Conservation (phyloP, 2,888 invertebrate genomes). For the Lacanobia wlatinum region DNA sequence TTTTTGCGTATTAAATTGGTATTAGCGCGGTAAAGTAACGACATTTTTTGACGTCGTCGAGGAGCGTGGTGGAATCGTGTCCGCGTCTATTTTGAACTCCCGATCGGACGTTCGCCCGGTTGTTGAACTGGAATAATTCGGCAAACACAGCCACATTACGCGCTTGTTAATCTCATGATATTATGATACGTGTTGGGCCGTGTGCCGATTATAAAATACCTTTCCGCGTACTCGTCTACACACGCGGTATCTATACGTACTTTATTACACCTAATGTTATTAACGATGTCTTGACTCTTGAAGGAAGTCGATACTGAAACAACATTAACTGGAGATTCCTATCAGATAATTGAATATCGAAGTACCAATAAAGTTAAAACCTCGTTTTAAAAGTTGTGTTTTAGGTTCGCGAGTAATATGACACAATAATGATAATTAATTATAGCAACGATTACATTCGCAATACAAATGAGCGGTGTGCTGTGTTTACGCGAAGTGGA, state of each 20-base stretch:
- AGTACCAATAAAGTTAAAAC: slow-evolving; percentile 52
- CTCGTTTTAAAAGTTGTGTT: slow-evolving; percentile 67
- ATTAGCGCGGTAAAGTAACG: slow-evolving; percentile 42
- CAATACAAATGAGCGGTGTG: slow-evolving; percentile 80
- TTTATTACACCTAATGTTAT: slow-evolving; percentile 50
- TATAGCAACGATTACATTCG: slow-evolving; percentile 81
- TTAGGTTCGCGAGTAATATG: slow-evolving; percentile 66
- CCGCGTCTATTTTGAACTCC: slow-evolving; percentile 89
- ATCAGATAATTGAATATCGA: slow-evolving; percentile 64
- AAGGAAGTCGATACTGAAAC: slow-evolving; percentile 60
- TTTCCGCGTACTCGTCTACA: slow-evolving; percentile 60
- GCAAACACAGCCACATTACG: slow-evolving; percentile 88
- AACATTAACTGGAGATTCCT: slow-evolving; percentile 56
- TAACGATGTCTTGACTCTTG: slow-evolving; percentile 51
- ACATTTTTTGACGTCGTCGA: slow-evolving; percentile 78
- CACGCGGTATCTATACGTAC: slow-evolving; percentile 29
- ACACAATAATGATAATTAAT: slow-evolving; percentile 80
- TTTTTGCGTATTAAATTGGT: slow-evolving; percentile 43
- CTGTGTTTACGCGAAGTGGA: slow-evolving; percentile 86
- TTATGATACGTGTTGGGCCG: slow-evolving; percentile 76
- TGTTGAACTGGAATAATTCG: slow-evolving; percentile 91
- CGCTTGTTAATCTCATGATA: slow-evolving; percentile 84
- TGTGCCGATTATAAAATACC: slow-evolving; percentile 76
- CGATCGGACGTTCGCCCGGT: slow-evolving; percentile 88
- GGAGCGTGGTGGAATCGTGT: slow-evolving; percentile 78